A percentile compares a stretch with the other conserved stretches of the same genome.
These are phyloP conservation scores for Brachyrhaphis roseni DNA, from an alignment of 2,797 vertebrate species.

Conservation along the genomic window DNA sequence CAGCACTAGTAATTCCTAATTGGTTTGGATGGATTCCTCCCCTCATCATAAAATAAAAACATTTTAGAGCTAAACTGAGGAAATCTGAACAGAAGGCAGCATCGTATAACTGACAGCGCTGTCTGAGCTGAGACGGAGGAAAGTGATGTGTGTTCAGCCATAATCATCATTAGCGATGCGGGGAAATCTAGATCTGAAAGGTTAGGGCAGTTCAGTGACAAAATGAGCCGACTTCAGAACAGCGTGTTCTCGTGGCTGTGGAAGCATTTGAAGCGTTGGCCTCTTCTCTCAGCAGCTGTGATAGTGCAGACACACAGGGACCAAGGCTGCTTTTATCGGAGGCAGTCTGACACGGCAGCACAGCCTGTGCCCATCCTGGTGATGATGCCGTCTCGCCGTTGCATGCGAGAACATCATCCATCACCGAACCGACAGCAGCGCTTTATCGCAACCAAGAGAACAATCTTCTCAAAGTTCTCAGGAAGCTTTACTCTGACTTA, in stretches of 20 bases:
- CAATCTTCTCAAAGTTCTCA: constrained; percentile 15
- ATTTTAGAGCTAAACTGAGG: not conserved
- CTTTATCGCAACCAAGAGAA: constrained; percentile 18
- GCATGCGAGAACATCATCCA: constrained; percentile 36
- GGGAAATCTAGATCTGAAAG: not conserved
- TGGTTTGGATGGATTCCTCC: not conserved
- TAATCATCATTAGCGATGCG: constrained; percentile 11
- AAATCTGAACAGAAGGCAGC: not conserved
- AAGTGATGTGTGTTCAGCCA: not conserved
- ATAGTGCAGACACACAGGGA: not conserved
- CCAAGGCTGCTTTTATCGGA: constrained; percentile 21
- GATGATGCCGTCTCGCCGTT: constrained; percentile 34
- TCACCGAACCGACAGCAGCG: constrained; percentile 40
- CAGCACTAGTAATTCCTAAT: not conserved
- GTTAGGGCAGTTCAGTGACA: constrained; percentile 8
- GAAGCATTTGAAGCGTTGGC: constrained; percentile 4
- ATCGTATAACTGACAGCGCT: not conserved
- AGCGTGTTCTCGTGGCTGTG: constrained; percentile 2
- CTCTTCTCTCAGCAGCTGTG: not conserved
- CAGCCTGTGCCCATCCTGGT: constrained; percentile 23
- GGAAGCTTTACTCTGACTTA: not conserved
- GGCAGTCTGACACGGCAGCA: constrained; percentile 15
- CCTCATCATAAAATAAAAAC: not conserved
- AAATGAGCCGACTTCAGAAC: constrained; percentile 17
- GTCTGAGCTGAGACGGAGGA: not conserved